phyloP scores from a whole-genome alignment of 2,888 invertebrate genomes.

The Drosophila hamatofila region DNA sequence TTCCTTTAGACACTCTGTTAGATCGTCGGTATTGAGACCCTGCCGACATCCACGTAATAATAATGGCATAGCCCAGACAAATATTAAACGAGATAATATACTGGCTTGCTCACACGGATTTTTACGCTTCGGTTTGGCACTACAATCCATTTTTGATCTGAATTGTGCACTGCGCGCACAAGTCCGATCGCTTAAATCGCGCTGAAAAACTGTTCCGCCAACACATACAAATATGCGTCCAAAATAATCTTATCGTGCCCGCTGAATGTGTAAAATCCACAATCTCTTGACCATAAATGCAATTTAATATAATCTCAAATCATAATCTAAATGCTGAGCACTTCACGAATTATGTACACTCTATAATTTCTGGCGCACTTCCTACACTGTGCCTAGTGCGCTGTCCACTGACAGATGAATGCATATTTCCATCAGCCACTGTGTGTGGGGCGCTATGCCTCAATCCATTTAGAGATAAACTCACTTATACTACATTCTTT shows the following conservation, averaged over 20 bases:
- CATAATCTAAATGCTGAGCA: not conserved
- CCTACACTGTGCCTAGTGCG: not conserved
- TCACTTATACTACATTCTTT: not conserved
- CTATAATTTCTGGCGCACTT: not conserved
- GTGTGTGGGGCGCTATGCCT: not conserved
- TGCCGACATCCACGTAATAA: constrained; percentile 80
- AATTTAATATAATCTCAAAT: constrained; percentile 34
- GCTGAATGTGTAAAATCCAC: constrained; percentile 20
- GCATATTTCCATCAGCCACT: not conserved
- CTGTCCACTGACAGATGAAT: not conserved
- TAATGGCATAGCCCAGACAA: constrained; percentile 84
- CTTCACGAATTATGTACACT: constrained; percentile 13
- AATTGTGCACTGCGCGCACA: not conserved
- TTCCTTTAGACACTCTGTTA: constrained; percentile 88
- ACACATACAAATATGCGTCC: constrained; percentile 13
- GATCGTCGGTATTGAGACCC: constrained; percentile 88
- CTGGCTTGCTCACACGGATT: constrained; percentile 83
- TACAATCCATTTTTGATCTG: constrained; percentile 81
- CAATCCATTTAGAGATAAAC: not conserved
- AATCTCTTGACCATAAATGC: constrained; percentile 32
- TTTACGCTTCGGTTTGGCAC: constrained; percentile 81
- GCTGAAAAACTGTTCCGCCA: not conserved
- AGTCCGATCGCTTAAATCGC: constrained; percentile 15
- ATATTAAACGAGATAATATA: constrained; percentile 82
- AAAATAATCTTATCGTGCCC: constrained; percentile 47